These are phyloP conservation scores for Drosophila borealis DNA, from an alignment of 2,888 invertebrate genomes.

Conservation along the genomic window DNA sequence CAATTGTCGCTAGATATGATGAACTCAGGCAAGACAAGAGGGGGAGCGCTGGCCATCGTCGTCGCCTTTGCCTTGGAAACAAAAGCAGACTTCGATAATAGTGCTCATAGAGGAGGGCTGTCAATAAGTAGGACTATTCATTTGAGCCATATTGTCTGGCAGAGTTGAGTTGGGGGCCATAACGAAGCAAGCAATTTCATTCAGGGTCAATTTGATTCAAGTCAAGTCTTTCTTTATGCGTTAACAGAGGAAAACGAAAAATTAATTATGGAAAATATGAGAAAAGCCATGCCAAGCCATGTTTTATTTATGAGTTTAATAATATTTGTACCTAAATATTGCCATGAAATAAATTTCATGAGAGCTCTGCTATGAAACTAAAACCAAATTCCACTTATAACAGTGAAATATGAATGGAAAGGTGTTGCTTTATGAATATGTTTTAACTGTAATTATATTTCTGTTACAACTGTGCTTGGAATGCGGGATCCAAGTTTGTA, in stretches of 20 bases:
- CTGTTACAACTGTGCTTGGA: too few species aligned
- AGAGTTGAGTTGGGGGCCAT: not conserved
- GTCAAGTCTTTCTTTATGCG: slow-evolving; percentile 20
- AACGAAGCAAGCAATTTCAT: slow-evolving; percentile 17
- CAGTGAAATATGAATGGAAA: too few species aligned
- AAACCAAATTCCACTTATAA: too few species aligned
- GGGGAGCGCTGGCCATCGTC: slow-evolving; percentile 5
- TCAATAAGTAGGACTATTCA: slow-evolving; percentile 14
- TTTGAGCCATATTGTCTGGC: slow-evolving; percentile 5
- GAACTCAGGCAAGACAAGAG: slow-evolving; percentile 10
- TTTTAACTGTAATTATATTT: too few species aligned
- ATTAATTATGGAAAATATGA: slow-evolving; percentile 12
- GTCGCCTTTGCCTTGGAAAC: slow-evolving; percentile 36
- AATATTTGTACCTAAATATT: not conserved
- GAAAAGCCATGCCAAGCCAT: not conserved
- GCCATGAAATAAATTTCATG: too few species aligned
- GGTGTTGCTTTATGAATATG: too few species aligned
- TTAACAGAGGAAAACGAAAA: not conserved
- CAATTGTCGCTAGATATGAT: slow-evolving; percentile 58
- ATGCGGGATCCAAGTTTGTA: too few species aligned
- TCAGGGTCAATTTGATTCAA: slow-evolving; percentile 19
- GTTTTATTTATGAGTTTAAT: not conserved
- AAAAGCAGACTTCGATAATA: slow-evolving; percentile 29
- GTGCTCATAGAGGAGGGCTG: slow-evolving; percentile 1
- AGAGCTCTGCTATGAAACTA: too few species aligned